Conservation (phyloP, 2,888 invertebrate genomes). For the Pelosia muscerda region DNA sequence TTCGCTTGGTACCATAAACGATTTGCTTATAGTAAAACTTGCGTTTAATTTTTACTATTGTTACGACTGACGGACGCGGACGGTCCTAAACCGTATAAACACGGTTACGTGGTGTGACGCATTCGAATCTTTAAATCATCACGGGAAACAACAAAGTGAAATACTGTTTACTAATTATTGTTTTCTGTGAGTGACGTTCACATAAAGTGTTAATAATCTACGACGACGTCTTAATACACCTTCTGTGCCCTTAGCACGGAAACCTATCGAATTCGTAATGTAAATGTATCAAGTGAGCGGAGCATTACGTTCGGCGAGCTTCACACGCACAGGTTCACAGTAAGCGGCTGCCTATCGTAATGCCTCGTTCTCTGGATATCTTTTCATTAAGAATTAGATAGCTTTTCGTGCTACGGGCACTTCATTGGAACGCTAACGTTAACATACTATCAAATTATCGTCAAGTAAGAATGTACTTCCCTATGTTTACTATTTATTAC, state of each 20-base stretch:
- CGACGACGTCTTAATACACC: too few species aligned
- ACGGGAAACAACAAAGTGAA: background rate
- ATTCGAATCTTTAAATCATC: background rate
- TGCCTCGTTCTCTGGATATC: too few species aligned
- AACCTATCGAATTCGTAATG: too few species aligned
- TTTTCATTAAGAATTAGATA: too few species aligned
- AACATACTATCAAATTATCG: too few species aligned
- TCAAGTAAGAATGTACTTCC: background rate
- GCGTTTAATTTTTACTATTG: slow-evolving; percentile 18
- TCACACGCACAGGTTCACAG: too few species aligned
- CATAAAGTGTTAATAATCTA: background rate
- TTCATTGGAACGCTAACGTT: background rate
- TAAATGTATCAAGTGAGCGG: too few species aligned
- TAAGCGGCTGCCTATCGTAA: too few species aligned
- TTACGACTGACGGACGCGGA: background rate
- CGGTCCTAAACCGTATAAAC: background rate
- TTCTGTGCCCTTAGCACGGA: too few species aligned
- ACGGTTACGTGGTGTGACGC: slow-evolving; percentile 2
- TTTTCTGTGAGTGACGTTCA: background rate
- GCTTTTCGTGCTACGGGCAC: too few species aligned
- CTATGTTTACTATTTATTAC: background rate
- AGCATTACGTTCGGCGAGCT: too few species aligned
- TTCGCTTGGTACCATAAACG: slow-evolving; percentile 59
- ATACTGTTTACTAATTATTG: background rate
- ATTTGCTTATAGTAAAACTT: slow-evolving; percentile 37